Base-by-base conservation (phyloP, 2,113 vertebrate species). In the Clarias magur region DNA sequence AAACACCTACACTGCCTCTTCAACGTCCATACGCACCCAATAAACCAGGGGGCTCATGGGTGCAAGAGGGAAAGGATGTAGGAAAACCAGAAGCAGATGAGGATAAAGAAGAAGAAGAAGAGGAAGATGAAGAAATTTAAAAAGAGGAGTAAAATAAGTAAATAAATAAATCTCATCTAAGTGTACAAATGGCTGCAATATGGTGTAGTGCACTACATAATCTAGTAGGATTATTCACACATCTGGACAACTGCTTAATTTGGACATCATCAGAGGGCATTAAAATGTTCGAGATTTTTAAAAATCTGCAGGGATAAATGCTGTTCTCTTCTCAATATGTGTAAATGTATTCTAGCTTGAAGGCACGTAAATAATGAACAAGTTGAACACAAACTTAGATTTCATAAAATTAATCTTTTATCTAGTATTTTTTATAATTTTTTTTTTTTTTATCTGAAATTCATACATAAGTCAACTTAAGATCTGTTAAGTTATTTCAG, bases 31-130 rank as follows among this genome's bases (percentile, higher is more conserved):
- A 48, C 60, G 68, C 54, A 84, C 72, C 48, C 73, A 25, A 67
- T 9, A 81, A 57, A 79, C 65, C 63, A 57, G 85, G 42, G 60
- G 48, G 48, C 48, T 48, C 7, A 5, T 48, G 48, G 48, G 48
- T 48, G 48, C 16, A 59, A 60, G 78, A 81, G 48, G 80, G 80
- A 3, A 15, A 82, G 1, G 72, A 57, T 12, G 76, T 19, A 27
- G 87, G 87, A 17, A 72, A 84, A 8, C 34, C 56, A 38, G 72
- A 72, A 17, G 48, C 38, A 57, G 79, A 63, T 48, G 67, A 85
- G 21, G 82, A 86, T 13, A 38, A 84, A 13, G 87, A 85, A 16
- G 83, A 68, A 2, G 65, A 67, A 1, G 85, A 85, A 1, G 67
- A 68, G 4, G 83, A 84, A 63, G 75, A 86, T 19, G 80, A 85